These are phyloP conservation scores for Syngnathus acus DNA, from an alignment of 2,797 vertebrate genomes.

Conservation along the genomic window DNA sequence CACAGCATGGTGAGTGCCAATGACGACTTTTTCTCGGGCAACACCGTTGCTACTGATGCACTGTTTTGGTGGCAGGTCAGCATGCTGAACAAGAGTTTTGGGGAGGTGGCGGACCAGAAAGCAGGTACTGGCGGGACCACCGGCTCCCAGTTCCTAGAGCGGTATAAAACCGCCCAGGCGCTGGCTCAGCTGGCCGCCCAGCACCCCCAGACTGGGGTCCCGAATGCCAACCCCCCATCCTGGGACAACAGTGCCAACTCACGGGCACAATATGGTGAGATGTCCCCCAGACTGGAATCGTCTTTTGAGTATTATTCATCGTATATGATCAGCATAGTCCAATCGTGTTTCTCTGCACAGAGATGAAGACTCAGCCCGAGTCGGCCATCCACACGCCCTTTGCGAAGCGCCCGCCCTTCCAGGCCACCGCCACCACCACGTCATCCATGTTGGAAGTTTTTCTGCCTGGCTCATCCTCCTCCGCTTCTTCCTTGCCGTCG, in stretches of 20 bases:
- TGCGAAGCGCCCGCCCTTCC: slow-evolving; percentile 88
- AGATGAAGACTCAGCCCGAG: slow-evolving; percentile 84
- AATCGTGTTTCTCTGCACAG: slow-evolving; percentile 50
- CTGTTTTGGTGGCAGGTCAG: slow-evolving; percentile 63
- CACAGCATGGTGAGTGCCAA: slow-evolving; percentile 86
- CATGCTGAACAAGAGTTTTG: slow-evolving; percentile 91
- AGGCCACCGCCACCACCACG: slow-evolving; percentile 62
- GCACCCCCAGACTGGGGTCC: slow-evolving; percentile 77
- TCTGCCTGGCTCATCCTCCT: slow-evolving; percentile 66
- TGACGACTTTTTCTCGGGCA: not conserved
- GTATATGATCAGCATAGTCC: too few species aligned
- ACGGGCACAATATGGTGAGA: slow-evolving; percentile 87
- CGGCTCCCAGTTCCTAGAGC: slow-evolving; percentile 95
- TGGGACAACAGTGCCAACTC: slow-evolving; percentile 84
- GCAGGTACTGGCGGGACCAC: slow-evolving; percentile 82
- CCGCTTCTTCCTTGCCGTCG: slow-evolving; percentile 59
- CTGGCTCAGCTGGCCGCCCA: slow-evolving; percentile 93
- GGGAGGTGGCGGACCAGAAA: slow-evolving; percentile 88
- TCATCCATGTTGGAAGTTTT: slow-evolving; percentile 94
- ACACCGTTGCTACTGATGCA: not conserved
- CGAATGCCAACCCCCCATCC: slow-evolving; percentile 68
- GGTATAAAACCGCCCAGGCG: slow-evolving; percentile 96
- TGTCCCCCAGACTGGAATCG: not conserved
- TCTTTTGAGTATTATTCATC: not conserved
- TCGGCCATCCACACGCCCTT: slow-evolving; percentile 82